These are phyloP conservation scores for Podiceps cristatus DNA, from an alignment of 2,113 vertebrate genomes.

Conservation along the genomic window DNA sequence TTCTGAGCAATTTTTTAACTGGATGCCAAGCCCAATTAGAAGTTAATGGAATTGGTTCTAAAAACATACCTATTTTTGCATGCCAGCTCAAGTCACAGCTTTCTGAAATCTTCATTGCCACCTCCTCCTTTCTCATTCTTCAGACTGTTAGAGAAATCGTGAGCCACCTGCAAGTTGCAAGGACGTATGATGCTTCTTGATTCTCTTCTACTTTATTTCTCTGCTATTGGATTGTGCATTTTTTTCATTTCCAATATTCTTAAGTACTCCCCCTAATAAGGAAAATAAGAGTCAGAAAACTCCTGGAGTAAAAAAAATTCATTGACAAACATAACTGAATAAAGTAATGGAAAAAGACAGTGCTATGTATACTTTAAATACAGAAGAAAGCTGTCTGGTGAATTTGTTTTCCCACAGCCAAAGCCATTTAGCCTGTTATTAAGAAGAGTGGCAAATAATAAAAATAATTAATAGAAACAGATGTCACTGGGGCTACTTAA, in stretches of 20 bases:
- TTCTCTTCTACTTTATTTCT: not conserved
- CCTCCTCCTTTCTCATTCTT: not conserved
- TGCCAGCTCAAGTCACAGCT: not conserved
- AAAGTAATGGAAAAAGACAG: not conserved
- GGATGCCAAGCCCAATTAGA: not conserved
- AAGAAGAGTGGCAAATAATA: slow-evolving; percentile 16
- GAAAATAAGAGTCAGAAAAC: not conserved
- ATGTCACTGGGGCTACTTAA: slow-evolving; percentile 6
- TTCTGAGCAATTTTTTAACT: not conserved
- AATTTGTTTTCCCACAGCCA: not conserved
- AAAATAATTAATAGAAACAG: slow-evolving; percentile 51
- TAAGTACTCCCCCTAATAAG: not conserved
- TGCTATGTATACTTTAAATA: not conserved
- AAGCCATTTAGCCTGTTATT: not conserved
- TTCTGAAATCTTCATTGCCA: not conserved
- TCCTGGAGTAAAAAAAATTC: not conserved
- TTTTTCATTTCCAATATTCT: not conserved
- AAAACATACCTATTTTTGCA: not conserved
- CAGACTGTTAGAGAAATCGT: rapidly evolving
- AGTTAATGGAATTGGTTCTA: not conserved
- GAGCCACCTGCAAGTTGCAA: not conserved
- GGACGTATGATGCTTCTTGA: not conserved
- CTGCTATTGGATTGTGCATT: not conserved
- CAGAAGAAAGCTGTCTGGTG: not conserved
- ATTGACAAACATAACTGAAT: not conserved